These are phyloP conservation scores for Palythoa grandiflora DNA, from an alignment of 92 coral and sea anemone genomes.

Conservation along the genomic window DNA sequence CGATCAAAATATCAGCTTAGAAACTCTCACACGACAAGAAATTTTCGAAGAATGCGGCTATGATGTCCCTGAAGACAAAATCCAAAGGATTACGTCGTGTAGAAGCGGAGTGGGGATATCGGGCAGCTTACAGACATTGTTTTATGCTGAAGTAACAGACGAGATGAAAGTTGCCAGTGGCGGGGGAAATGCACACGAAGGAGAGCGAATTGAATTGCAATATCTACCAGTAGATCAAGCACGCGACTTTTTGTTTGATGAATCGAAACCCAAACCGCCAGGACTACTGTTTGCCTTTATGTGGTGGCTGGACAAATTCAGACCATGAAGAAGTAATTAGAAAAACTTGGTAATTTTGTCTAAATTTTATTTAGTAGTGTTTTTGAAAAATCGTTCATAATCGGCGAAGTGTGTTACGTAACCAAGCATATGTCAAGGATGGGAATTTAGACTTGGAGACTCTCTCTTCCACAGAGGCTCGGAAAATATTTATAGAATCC, in stretches of 20 bases:
- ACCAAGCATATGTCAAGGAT: too few relatives aligned
- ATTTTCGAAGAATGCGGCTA: conserved; percentile 98
- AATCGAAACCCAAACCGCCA: conserved; percentile 78
- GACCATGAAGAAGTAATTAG: background rate
- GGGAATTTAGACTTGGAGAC: too few relatives aligned
- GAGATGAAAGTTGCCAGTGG: conserved; percentile 86
- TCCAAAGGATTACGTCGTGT: conserved; percentile 73
- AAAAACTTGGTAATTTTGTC: too few relatives aligned
- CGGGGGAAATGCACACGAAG: conserved; percentile 90
- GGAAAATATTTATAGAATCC: too few relatives aligned
- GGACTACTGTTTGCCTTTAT: conserved; percentile 93
- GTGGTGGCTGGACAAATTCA: conserved; percentile 93
- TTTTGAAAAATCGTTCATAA: too few relatives aligned
- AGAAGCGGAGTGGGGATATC: conserved; percentile 88
- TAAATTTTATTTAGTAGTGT: too few relatives aligned
- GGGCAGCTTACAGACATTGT: conserved; percentile 80
- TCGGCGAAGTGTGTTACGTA: too few relatives aligned
- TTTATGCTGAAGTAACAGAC: conserved; percentile 93
- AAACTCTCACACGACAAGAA: conserved; percentile 86
- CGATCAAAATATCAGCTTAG: conserved; percentile 81
- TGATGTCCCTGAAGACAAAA: conserved; percentile 88
- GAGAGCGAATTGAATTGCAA: conserved; percentile 89
- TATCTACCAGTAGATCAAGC: conserved; percentile 88
- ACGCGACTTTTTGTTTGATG: conserved; percentile 85
- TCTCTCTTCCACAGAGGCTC: too few relatives aligned